These are phyloP conservation scores for Euplagia quadripunctaria DNA, from an alignment of 2,888 invertebrate species.

Conservation along the genomic window DNA sequence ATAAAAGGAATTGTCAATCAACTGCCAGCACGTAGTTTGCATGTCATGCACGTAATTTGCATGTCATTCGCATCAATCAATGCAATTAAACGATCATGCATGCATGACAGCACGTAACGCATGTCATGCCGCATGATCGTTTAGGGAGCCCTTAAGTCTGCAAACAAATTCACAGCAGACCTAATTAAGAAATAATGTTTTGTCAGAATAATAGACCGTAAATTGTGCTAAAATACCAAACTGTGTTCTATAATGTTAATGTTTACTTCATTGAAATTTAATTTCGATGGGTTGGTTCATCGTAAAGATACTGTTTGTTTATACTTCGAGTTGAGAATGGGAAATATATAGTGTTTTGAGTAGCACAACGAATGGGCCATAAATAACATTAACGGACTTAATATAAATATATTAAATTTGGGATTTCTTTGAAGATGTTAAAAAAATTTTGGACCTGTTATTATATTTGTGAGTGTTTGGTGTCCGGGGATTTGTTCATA, in stretches of 20 bases:
- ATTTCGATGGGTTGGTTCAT: slow-evolving; percentile 19
- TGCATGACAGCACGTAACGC: no score
- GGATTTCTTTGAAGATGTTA: background rate
- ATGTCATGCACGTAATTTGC: no score
- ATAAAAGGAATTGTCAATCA: no score
- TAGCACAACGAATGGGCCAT: slow-evolving; percentile 12
- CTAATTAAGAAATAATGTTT: slow-evolving; percentile 9
- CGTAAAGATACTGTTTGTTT: slow-evolving; percentile 13
- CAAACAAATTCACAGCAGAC: background rate
- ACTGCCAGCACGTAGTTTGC: no score
- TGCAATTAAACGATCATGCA: no score
- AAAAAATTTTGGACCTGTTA: background rate
- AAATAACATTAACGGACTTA: slow-evolving; percentile 12
- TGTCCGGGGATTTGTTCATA: no score
- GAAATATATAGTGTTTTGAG: slow-evolving; percentile 20
- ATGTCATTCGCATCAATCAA: no score
- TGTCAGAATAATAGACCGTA: slow-evolving; percentile 34
- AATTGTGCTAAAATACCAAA: slow-evolving; percentile 45
- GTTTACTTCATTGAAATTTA: slow-evolving; percentile 24
- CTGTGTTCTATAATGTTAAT: slow-evolving; percentile 21
- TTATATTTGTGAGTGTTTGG: slow-evolving; percentile 1
- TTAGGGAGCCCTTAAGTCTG: background rate
- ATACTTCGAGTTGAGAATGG: slow-evolving; percentile 9
- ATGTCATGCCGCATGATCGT: no score
- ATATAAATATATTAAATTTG: slow-evolving; percentile 1